Conservation (phyloP, 1,140 invertebrate genomes). For the Meloidogyne hapla region DNA sequence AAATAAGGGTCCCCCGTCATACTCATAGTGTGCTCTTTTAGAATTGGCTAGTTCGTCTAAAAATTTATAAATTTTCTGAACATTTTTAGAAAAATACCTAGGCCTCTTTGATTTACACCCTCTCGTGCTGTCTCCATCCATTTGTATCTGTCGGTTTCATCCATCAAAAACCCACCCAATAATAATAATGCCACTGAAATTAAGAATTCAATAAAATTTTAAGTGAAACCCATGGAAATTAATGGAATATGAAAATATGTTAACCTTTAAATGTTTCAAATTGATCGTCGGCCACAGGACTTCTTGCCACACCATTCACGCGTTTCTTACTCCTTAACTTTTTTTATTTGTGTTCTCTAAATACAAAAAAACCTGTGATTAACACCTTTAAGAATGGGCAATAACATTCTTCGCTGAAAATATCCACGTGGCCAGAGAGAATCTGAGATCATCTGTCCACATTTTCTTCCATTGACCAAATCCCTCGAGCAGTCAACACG, state of each 20-base stretch:
- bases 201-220: neutral
- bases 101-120: constrained; percentile 22
- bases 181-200: constrained; percentile 26
- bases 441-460: constrained; percentile 29
- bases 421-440: constrained; percentile 30
- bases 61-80: too few relatives aligned
- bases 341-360: neutral
- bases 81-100: neutral
- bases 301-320: neutral
- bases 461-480: constrained; percentile 27
- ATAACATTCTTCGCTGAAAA: constrained; percentile 17
- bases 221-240: neutral
- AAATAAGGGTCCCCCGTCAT: constrained; percentile 26
- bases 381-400: constrained; percentile 28
- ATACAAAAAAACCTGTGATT: constrained; percentile 17
- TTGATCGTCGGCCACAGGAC: constrained; percentile 19
- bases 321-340: neutral
- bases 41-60: constrained; percentile 25
- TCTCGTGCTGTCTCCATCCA: constrained; percentile 33
- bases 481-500: constrained; percentile 24
- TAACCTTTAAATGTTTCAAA: constrained; percentile 30
- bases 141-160: constrained; percentile 22
- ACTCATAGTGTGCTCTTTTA: constrained; percentile 25
- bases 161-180: constrained; percentile 27
- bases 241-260: neutral